Base-by-base conservation (phyloP, 2,797 vertebrate species). In the Sebastes itinus region DNA sequence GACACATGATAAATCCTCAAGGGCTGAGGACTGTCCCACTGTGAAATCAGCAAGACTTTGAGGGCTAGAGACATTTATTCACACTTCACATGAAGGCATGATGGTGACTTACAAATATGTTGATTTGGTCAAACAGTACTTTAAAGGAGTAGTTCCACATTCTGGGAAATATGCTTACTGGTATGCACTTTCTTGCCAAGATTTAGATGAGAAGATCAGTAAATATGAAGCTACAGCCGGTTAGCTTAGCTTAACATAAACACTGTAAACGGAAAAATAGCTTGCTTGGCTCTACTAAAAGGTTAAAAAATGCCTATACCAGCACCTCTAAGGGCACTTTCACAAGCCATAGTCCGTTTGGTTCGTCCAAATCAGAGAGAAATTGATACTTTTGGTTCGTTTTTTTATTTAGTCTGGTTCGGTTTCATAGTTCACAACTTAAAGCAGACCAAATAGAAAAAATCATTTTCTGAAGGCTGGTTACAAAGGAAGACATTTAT, bases 361-460 rank as follows among this genome's bases (percentile, higher is more conserved):
- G 0, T 3, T 7, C 1, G 16, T 46, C 38, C 14, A 46, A 46
- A 46, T 46, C 42, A 46, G 42, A 49, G 42, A 49, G 42, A 49
- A 0, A 8, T 18, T 20, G 0, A 20, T 49, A 49, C 0, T 20
- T 16, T 49, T 49, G 42, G 42, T 49, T 49, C 0, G 18, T 49
- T 7, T 49, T 49, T 49, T 20, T 49, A 49, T 20, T 20, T 7
- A 49, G 42, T 49, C 16, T 20, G 42, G 42, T 49, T 49, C 16
- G 1, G 16, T 49, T 49, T 49, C 42, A 49, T 49, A 18, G 42
- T 49, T 49, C 42, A 49, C 6, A 49, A 0, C 20, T 49, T 49
- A 49, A 49, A 46, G 42, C 42, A 46, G 42, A 46, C 42, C 42
- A 46, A 46, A 46, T 2, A 18, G 16, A 46, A 46, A 46, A 46